These are phyloP conservation scores for Tangara arthus DNA, from an alignment of 2,797 vertebrate species.

Conservation along the genomic window DNA sequence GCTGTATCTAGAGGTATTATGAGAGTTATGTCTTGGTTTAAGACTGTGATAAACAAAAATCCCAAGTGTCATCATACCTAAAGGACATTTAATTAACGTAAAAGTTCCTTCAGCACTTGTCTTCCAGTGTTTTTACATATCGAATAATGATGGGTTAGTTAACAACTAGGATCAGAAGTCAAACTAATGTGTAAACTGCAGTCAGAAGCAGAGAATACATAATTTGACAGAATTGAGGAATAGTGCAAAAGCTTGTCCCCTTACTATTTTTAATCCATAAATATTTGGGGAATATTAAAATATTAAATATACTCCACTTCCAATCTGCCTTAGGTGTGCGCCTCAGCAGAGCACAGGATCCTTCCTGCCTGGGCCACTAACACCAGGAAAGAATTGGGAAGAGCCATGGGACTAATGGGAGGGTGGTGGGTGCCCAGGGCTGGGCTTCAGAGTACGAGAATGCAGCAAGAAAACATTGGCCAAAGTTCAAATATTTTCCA, in stretches of 20 bases:
- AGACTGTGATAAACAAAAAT: background rate
- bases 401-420: background rate
- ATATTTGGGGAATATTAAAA: background rate
- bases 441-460: background rate
- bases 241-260: background rate
- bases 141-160: background rate
- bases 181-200: background rate
- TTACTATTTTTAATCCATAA: background rate
- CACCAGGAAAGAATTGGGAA: background rate
- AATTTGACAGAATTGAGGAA: background rate
- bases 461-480: background rate
- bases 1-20: background rate
- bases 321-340: fast-evolving
- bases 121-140: background rate
- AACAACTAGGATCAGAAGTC: background rate
- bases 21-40: background rate
- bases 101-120: background rate
- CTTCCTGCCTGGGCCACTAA: background rate
- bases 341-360: background rate
- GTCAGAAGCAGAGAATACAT: background rate
- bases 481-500: background rate
- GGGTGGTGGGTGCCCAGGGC: fast-evolving
- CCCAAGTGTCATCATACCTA: background rate
- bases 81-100: background rate
- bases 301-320: background rate